These are phyloP conservation scores for Microctonus aethiopoides DNA, from an alignment of 2,888 invertebrate genomes.

Conservation along the genomic window DNA sequence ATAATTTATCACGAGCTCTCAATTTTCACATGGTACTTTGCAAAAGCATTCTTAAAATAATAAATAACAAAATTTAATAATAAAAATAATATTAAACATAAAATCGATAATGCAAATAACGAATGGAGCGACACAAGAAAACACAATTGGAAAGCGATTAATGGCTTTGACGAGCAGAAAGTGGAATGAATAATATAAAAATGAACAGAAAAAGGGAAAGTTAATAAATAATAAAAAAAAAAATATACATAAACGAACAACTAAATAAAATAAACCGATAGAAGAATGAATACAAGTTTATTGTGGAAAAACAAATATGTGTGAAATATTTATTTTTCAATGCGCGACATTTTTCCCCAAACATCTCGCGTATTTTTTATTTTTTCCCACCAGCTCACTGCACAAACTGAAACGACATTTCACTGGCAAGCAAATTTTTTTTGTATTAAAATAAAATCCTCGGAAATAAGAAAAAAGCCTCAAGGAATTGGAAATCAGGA, in stretches of 20 bases:
- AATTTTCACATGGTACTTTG: not conserved
- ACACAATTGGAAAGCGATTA: slow-evolving; percentile 34
- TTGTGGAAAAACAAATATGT: not conserved
- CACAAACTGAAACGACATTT: too few species aligned
- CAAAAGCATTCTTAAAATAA: slow-evolving; percentile 46
- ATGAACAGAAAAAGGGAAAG: not conserved
- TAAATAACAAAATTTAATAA: slow-evolving; percentile 20
- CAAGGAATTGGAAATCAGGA: not conserved
- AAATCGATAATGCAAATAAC: slow-evolving; percentile 36
- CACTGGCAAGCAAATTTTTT: too few species aligned
- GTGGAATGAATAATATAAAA: not conserved
- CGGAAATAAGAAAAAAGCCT: not conserved
- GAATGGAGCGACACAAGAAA: slow-evolving; percentile 33
- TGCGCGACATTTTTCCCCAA: too few species aligned
- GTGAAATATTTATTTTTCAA: too few species aligned
- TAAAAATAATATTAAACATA: slow-evolving; percentile 1
- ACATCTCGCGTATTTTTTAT: too few species aligned
- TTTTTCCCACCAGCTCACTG: too few species aligned
- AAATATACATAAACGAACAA: not conserved
- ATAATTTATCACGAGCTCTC: too few species aligned
- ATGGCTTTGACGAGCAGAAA: slow-evolving; percentile 24
- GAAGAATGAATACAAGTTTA: not conserved
- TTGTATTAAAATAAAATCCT: too few species aligned
- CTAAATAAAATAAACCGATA: not conserved
- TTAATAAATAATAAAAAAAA: not conserved